Evolutionary conservation across 92 coral and sea anemone genomes (phyloP).

Genomic region (Zoanthus gigantus): DNA sequence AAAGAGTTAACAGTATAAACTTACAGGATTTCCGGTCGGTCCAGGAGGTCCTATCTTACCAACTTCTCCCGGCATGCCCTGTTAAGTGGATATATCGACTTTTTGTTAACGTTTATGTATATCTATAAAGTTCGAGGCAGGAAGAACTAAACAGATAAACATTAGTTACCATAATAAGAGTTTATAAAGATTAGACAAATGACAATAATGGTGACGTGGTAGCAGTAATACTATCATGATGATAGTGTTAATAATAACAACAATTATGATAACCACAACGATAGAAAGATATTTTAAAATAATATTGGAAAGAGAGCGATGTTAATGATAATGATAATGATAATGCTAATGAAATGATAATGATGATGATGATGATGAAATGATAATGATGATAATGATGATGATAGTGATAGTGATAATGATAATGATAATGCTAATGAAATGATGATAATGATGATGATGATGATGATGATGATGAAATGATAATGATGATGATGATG

Average conservation of each 20-base stretch:
- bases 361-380: no score
- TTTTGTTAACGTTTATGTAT: neutral
- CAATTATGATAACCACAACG: neutral
- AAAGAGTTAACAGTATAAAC: neutral
- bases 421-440: neutral
- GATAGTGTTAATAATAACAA: neutral
- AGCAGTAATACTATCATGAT: no score
- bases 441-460: no score
- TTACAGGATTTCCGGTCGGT: constrained; percentile 22
- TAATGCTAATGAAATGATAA: neutral
- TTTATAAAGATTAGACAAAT: no score
- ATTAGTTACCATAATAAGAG: no score
- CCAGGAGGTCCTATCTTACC: constrained; percentile 14
- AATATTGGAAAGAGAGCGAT: neutral
- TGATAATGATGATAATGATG: neutral
- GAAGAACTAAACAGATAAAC: neutral
- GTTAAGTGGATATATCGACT: neutral
- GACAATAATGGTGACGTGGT: no score
- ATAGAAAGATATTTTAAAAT: no score
- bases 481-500: no score
- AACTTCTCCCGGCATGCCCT: constrained; percentile 19
- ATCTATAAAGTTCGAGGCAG: neutral
- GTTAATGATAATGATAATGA: neutral
- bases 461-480: no score
- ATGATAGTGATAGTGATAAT: neutral